A percentile compares a stretch with the other conserved stretches of the same genome.
phyloP scores from a whole-genome alignment of 1,140 invertebrate genomes.

The Lordiphosa clarofinis region DNA sequence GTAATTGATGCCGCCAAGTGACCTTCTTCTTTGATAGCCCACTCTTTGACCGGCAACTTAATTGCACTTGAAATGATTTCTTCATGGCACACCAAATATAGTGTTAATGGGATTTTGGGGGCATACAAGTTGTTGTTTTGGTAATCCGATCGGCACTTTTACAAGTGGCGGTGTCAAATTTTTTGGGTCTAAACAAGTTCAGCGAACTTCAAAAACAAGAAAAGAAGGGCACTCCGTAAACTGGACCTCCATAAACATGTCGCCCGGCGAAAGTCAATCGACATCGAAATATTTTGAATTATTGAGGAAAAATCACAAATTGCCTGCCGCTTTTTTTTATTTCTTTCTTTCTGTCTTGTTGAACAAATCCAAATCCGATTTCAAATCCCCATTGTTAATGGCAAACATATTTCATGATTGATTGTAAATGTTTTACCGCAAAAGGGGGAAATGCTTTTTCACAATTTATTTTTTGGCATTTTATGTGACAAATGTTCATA shows the following conservation, averaged over 20 bases:
- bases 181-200: conserved; percentile 52
- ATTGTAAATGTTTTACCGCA: conserved; percentile 23
- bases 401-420: conserved; percentile 62
- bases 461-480: conserved; percentile 3
- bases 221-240: conserved; percentile 18
- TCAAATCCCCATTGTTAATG: conserved; percentile 59
- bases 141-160: conserved; percentile 49
- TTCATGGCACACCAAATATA: conserved; percentile 16
- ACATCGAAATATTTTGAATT: conserved; percentile 47
- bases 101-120: conserved; percentile 38
- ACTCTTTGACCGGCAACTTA: conserved; percentile 23
- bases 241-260: conserved; percentile 33
- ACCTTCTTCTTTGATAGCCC: conserved; percentile 31
- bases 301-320: conserved; percentile 60
- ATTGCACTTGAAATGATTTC: conserved; percentile 29
- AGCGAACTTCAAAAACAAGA: conserved; percentile 35
- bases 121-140: conserved; percentile 19
- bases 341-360: conserved; percentile 1
- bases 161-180: conserved; percentile 49
- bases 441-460: background rate
- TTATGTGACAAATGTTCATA: conserved; percentile 9
- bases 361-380: conserved; percentile 12
- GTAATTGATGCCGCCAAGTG: conserved; percentile 30
- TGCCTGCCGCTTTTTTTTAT: conserved; percentile 27
- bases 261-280: conserved; percentile 47